Base-by-base conservation (phyloP, 2,113 vertebrate genomes). In the Acanthisitta chloris region DNA sequence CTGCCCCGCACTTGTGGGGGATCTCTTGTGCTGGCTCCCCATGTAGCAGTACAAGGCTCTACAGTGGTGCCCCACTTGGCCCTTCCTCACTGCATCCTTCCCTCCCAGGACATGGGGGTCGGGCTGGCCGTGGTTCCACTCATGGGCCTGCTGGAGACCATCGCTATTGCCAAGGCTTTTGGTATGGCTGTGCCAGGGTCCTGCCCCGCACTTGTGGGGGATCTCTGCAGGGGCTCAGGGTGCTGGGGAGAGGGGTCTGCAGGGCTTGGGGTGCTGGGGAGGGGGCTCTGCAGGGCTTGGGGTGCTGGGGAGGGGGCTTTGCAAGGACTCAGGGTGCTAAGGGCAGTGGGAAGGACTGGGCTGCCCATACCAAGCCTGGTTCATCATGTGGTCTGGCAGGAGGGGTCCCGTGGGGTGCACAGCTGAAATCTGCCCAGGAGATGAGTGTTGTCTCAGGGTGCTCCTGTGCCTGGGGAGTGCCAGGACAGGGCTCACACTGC, bases 81-180 rank as follows among this genome's bases (percentile, higher is more conserved):
- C n/a, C 49, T 52, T 6, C 4, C 16, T 42, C 15, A 0, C 54
- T 77, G 40, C 2, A 13, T 69, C 87, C 71, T 87, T 80, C 61
- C 59, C 57, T 72, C 29, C 5, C 97, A 99, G 99, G 98, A 96
- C 89, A 98, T 99, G 95, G 99, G 99, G 24, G 97, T 93, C 1
- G 99, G 99, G 10, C 97, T 99, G 88, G 99, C 98, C 1, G 98
- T 99, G 81, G 98, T 99, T 81, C 99, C 99, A 0, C 97, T 99
- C 76, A 98, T 99, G 98, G 99, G 99, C 9, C 95, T 99, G 59
- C 86, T 99, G 98, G 99, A 99, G 97, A 99, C 98, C 52, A 62
- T 99, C 2, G 99, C 98, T 1, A 99, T 99, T 66, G 99, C 99
- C 36, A 99, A 99, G 97, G 98, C 99, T 38, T 99, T 99, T 3